A percentile compares a stretch with the other conserved stretches of the same genome.
phyloP scores from a whole-genome alignment of 2,888 invertebrate species.

The Koerneria pararmatus region DNA sequence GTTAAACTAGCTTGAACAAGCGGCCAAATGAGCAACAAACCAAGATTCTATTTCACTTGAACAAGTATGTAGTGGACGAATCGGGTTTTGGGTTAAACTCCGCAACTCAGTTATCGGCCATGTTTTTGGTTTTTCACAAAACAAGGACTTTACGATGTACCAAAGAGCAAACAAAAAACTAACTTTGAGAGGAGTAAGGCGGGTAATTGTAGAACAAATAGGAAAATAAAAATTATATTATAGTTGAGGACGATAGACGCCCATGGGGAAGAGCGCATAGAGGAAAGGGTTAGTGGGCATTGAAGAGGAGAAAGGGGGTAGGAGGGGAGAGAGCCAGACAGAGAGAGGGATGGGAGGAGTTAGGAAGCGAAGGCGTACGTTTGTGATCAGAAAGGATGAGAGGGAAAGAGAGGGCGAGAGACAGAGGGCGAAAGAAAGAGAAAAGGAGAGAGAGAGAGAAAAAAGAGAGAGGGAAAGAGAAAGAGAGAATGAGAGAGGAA shows the following conservation, averaged over 20 bases:
- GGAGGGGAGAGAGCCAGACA: neutral
- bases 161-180: neutral
- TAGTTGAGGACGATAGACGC: no score
- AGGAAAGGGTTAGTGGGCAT: no score
- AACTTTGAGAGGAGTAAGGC: neutral
- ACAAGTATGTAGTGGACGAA: no score
- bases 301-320: neutral
- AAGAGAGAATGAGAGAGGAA: slow-evolving; percentile 2
- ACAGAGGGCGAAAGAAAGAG: neutral
- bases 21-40: no score
- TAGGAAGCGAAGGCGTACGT: neutral
- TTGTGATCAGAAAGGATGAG: neutral
- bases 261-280: no score
- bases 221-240: neutral
- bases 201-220: neutral
- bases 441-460: neutral
- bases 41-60: no score
- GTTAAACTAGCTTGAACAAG: no score
- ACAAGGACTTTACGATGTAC: no score
- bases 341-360: neutral
- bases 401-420: slow-evolving; percentile 3
- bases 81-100: no score
- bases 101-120: no score
- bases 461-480: slow-evolving; percentile 6
- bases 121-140: no score